A percentile compares a stretch with the other conserved stretches of the same genome.
These are phyloP conservation scores for Chesias legatella DNA, from an alignment of 2,888 invertebrate genomes.

Conservation along the genomic window DNA sequence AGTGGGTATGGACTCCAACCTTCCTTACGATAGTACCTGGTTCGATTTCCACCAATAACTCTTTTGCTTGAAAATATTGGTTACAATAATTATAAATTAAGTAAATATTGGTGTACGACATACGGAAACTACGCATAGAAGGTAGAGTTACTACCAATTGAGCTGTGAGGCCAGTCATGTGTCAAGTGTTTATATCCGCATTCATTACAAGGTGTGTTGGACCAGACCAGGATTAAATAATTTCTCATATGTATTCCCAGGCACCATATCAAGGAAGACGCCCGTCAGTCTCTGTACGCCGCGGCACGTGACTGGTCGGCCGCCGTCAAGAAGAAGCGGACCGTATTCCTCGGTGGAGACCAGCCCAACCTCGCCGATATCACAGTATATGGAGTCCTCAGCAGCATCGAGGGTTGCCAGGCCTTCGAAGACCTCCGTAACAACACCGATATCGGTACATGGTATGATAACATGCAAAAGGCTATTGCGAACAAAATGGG, in stretches of 20 bases:
- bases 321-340: slow-evolving; percentile 84
- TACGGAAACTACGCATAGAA: too few species aligned
- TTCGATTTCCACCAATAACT: too few species aligned
- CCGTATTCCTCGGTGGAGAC: slow-evolving; percentile 91
- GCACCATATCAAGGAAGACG: slow-evolving; percentile 92
- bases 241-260: slow-evolving; percentile 61
- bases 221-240: neutral
- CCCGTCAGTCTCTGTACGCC: slow-evolving; percentile 93
- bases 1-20: too few species aligned
- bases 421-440: slow-evolving; percentile 91
- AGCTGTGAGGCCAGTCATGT: too few species aligned
- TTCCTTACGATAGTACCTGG: too few species aligned
- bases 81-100: too few species aligned
- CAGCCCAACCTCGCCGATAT: slow-evolving; percentile 95
- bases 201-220: too few species aligned
- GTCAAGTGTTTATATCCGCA: too few species aligned
- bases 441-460: slow-evolving; percentile 86
- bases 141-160: too few species aligned
- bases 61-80: too few species aligned
- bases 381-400: slow-evolving; percentile 93
- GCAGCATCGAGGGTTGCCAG: slow-evolving; percentile 95
- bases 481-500: slow-evolving; percentile 82
- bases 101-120: too few species aligned
- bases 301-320: slow-evolving; percentile 90
- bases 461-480: slow-evolving; percentile 89